These are phyloP conservation scores for Heteromurus nitidus DNA, from an alignment of 2,888 invertebrate genomes.

Conservation along the genomic window DNA sequence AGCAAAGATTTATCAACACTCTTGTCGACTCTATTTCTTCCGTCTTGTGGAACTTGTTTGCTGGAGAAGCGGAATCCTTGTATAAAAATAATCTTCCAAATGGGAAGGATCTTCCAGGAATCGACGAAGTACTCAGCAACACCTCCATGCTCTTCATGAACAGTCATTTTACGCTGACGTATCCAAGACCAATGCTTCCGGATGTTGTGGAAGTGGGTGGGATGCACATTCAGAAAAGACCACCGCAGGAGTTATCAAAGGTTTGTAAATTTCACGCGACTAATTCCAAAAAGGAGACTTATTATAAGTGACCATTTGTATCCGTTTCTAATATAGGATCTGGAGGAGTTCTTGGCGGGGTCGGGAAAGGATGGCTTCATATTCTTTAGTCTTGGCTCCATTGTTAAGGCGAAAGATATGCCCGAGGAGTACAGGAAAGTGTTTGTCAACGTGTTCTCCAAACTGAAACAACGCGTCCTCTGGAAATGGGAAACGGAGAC, in stretches of 20 bases:
- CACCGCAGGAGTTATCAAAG: constrained; percentile 39
- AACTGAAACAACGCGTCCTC: constrained; percentile 86
- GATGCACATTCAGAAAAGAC: constrained; percentile 73
- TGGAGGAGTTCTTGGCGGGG: constrained; percentile 79
- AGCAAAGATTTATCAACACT: constrained; percentile 72
- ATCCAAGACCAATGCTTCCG: constrained; percentile 85
- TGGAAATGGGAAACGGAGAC: constrained; percentile 87
- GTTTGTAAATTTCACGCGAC: not conserved
- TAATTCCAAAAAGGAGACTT: constrained; percentile 1
- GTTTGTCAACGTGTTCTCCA: constrained; percentile 84
- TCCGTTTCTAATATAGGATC: constrained; percentile 46
- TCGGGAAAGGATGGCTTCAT: constrained; percentile 83
- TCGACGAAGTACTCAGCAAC: constrained; percentile 83
- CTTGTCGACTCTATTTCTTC: constrained; percentile 74
- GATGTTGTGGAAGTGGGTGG: constrained; percentile 82
- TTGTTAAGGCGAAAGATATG: constrained; percentile 87
- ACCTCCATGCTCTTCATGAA: constrained; percentile 89
- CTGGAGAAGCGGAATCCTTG: no score
- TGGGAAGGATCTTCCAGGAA: constrained; percentile 80
- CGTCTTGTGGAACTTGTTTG: constrained; percentile 74
- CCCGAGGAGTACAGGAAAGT: constrained; percentile 83
- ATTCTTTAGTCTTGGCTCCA: constrained; percentile 91
- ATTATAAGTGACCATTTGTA: not conserved
- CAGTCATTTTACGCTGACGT: constrained; percentile 86
- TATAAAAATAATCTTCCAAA: constrained; percentile 75